These are phyloP conservation scores for Erpornis zantholeuca DNA, from an alignment of 2,113 vertebrate genomes.

Conservation along the genomic window DNA sequence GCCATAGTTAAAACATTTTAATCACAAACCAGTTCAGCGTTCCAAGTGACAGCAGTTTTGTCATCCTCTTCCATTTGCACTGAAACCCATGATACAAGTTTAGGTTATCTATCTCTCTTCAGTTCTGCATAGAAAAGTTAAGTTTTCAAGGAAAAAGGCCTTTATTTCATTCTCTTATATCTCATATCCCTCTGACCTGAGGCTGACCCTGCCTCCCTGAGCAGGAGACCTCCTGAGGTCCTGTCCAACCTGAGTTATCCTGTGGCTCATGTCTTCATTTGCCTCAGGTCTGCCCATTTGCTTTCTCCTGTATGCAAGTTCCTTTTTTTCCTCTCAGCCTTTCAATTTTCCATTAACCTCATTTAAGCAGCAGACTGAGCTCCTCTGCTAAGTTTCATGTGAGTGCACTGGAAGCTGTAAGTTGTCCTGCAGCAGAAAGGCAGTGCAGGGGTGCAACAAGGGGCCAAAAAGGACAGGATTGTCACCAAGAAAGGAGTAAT, in stretches of 20 bases:
- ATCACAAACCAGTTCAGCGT: background rate
- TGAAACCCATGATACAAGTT: background rate
- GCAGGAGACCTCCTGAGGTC: fast-evolving
- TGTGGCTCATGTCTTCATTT: background rate
- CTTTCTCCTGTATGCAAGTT: background rate
- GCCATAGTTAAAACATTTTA: background rate
- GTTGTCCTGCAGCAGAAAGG: background rate
- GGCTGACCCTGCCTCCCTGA: background rate
- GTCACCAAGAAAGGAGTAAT: background rate
- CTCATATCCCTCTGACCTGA: background rate
- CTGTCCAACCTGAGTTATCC: background rate
- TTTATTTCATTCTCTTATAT: background rate
- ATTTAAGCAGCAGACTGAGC: background rate
- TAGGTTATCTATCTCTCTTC: background rate
- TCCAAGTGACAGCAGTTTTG: background rate
- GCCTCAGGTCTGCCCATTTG: background rate
- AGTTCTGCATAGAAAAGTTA: background rate
- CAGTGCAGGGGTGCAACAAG: background rate
- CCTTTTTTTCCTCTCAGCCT: background rate
- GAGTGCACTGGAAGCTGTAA: background rate
- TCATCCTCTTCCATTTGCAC: background rate
- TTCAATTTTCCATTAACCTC: background rate
- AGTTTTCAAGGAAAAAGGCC: background rate
- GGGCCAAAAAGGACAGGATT: background rate
- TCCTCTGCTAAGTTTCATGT: background rate